Conservation (phyloP, 1,140 invertebrate genomes). For the Lasaia peninsularis region DNA sequence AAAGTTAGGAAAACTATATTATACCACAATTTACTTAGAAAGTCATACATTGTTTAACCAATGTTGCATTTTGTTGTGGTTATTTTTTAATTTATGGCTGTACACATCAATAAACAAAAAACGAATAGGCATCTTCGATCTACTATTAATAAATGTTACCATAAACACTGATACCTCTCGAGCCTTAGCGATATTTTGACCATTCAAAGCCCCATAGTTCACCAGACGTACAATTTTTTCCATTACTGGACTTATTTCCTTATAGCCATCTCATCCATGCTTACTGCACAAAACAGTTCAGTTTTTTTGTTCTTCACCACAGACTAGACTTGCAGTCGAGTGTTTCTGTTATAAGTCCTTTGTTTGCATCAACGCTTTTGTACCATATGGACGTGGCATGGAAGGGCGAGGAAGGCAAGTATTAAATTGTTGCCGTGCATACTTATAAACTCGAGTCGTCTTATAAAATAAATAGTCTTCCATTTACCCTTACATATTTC, state of each 20-base stretch:
- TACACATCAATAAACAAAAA: conserved; percentile 44
- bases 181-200: conserved; percentile 26
- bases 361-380: not conserved
- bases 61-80: conserved; percentile 8
- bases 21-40: not conserved
- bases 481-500: too few species aligned
- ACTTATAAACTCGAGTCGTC: not conserved
- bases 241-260: conserved; percentile 32
- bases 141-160: conserved; percentile 36
- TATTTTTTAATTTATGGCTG: too few species aligned
- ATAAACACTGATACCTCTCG: conserved; percentile 45
- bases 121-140: conserved; percentile 50
- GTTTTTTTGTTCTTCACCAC: conserved; percentile 3
- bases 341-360: not conserved
- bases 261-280: conserved; percentile 47
- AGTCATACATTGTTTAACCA: not conserved
- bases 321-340: not conserved
- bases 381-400: not conserved
- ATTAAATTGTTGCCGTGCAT: not conserved
- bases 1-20: not conserved
- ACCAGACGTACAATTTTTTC: conserved; percentile 26
- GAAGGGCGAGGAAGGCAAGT: not conserved
- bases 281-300: conserved; percentile 22
- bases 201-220: conserved; percentile 29
- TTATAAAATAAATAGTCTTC: too few species aligned